Conservation (phyloP, 2,888 invertebrate genomes). For the Drosophila glabriapex region DNA sequence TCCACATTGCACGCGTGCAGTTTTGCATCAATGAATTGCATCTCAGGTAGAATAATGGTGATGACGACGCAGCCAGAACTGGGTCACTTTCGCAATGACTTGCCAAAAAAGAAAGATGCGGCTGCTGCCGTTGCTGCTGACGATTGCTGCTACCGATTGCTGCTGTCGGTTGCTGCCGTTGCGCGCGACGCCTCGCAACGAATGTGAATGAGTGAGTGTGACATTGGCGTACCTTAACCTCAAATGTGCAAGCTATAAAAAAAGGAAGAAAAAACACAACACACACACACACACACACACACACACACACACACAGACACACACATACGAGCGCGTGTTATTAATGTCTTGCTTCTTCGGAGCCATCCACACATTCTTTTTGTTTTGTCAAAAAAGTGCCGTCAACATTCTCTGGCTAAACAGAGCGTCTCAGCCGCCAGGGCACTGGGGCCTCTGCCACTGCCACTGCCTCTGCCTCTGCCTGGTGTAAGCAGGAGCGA, state of each 20-base stretch:
- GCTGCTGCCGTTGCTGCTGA: conserved; percentile 43
- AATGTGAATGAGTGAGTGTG: conserved; percentile 83
- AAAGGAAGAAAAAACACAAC: conserved; percentile 51
- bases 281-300: conserved; percentile 23
- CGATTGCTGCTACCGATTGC: conserved; percentile 32
- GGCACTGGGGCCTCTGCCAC: conserved; percentile 12
- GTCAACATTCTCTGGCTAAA: conserved; percentile 75
- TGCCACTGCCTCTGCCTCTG: conserved; percentile 5
- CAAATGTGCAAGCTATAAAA: conserved; percentile 75
- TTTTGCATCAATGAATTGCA: conserved; percentile 72
- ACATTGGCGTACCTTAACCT: conserved; percentile 83
- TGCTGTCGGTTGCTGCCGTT: conserved; percentile 56
- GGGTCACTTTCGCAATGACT: conserved; percentile 79
- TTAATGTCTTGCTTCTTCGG: conserved; percentile 77
- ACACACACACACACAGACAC: neutral
- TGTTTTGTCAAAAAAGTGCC: conserved; percentile 48
- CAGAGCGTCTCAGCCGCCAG: conserved; percentile 55
- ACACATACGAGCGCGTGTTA: conserved; percentile 27
- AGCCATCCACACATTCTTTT: conserved; percentile 55
- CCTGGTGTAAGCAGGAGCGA: conserved; percentile 61
- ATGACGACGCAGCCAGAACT: conserved; percentile 63
- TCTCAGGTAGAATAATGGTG: conserved; percentile 53
- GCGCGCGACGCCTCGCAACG: conserved; percentile 75
- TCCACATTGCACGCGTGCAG: conserved; percentile 65
- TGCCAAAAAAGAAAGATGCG: conserved; percentile 64